These are phyloP conservation scores for Bombyx mori DNA, from an alignment of 1,140 invertebrate genomes.

Conservation along the genomic window DNA sequence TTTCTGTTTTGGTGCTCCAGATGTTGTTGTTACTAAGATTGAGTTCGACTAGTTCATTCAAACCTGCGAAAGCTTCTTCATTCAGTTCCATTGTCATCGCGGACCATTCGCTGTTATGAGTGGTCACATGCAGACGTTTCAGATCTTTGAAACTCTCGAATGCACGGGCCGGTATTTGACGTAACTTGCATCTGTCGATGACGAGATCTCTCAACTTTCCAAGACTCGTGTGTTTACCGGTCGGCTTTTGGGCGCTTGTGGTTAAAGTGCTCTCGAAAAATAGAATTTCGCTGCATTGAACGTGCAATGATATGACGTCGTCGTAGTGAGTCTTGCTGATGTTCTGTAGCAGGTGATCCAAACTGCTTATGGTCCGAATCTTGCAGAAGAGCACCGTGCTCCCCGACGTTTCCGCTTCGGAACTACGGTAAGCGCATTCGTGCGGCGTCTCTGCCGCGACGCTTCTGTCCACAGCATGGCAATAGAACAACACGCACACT, in stretches of 20 bases:
- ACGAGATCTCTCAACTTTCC: conserved; percentile 76
- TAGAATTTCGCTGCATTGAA: conserved; percentile 85
- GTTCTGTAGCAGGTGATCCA: conserved; percentile 62
- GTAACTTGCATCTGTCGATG: conserved; percentile 85
- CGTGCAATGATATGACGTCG: conserved; percentile 75
- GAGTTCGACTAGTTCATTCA: conserved; percentile 78
- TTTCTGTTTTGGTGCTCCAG: conserved; percentile 79
- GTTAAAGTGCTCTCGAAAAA: conserved; percentile 82
- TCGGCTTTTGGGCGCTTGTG: conserved; percentile 39
- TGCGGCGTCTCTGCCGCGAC: conserved; percentile 57
- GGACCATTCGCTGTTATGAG: conserved; percentile 86
- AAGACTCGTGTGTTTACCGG: conserved; percentile 54
- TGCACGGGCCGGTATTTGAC: conserved; percentile 78
- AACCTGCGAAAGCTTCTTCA: conserved; percentile 77
- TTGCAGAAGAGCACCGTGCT: conserved; percentile 62
- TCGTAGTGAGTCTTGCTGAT: conserved; percentile 56
- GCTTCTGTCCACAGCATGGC: conserved; percentile 47
- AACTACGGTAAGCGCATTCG: conserved; percentile 60
- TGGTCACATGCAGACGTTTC: conserved; percentile 78
- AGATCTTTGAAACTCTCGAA: conserved; percentile 79
- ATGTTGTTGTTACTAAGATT: conserved; percentile 87
- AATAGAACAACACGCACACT: conserved; percentile 65
- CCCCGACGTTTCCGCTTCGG: conserved; percentile 55
- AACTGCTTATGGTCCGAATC: conserved; percentile 62
- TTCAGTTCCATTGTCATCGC: conserved; percentile 83